Base-by-base conservation (phyloP, 2,888 invertebrate species). In the Hypselothyrea guttata region DNA sequence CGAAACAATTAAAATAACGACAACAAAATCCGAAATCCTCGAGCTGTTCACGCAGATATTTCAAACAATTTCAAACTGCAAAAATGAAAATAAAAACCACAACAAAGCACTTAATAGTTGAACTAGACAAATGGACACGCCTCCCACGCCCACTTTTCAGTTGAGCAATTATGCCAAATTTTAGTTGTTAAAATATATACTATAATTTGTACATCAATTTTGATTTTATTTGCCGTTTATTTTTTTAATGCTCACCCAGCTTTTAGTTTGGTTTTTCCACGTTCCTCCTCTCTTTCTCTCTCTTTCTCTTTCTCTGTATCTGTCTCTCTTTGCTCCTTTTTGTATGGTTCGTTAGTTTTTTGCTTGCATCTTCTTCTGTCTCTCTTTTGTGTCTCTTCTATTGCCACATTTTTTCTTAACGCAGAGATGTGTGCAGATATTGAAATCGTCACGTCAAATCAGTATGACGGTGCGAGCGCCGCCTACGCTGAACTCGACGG, bases 381-480 rank as follows among this genome's bases (percentile, higher is more conserved):
- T 88, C 81, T 86, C 82, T 87, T 86, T 84, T 86, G 88, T 87
- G 88, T 89, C 88, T 89, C 88, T 89, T 89, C 89, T 89, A 89
- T 89, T 89, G 89, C 89, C 89, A 89, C 87, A 89, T 89, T 90
- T 89, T 89, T 90, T 90, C 89, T 89, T 89, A 88, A 89, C 84
- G 88, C 89, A 90, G 90, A 89, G 89, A 89, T 90, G 90, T 90
- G 90, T 92, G 69, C 92, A 96, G 96, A 96, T 96, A 94, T 92
- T 96, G 90, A 96, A 96, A 91, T 95, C 96, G 67, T 96, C 95
- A 90, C 93, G 95, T 82, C 95, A 95, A 90, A 91, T 96, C 88
- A 95, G 95, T 89, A 96, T 96, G 96, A 96, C 96, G 68, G 96
- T 96, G 78, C 93, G 95, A 60, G 95, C 95, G 58, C 95, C 95